Evolutionary conservation across 2,888 invertebrate species (phyloP).

Genomic region (Drosophila histrio): DNA sequence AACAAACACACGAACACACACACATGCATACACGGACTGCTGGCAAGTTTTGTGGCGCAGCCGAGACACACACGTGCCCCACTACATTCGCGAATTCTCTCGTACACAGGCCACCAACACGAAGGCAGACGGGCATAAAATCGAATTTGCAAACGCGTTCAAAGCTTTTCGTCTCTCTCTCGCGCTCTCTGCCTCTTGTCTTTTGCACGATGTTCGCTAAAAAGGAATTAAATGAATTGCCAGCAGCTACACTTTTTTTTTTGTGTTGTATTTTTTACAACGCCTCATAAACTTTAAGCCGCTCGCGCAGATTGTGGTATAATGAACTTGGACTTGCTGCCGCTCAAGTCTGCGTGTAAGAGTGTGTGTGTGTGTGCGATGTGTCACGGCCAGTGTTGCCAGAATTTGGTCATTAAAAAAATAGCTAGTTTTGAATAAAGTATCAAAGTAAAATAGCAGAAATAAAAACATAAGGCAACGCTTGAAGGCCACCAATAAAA

Average conservation of each 20-base stretch:
- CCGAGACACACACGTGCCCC: conserved; percentile 82
- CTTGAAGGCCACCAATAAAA: too few relatives aligned
- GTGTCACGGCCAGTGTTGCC: too few relatives aligned
- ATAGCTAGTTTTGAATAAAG: too few relatives aligned
- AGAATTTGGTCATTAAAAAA: too few relatives aligned
- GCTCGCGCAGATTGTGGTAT: conserved; percentile 63
- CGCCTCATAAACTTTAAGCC: conserved; percentile 71
- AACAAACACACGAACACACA: conserved; percentile 59
- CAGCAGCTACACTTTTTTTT: conserved; percentile 43
- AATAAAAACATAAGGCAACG: too few relatives aligned
- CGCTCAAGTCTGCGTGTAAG: conserved; percentile 27
- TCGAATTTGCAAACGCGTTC: conserved; percentile 68
- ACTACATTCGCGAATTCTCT: conserved; percentile 80
- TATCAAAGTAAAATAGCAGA: too few relatives aligned
- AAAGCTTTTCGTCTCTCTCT: conserved; percentile 46
- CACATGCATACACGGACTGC: conserved; percentile 45
- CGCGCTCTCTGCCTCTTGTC: conserved; percentile 27
- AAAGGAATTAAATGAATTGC: conserved; percentile 65
- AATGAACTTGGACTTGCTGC: conserved; percentile 68
- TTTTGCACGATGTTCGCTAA: conserved; percentile 47
- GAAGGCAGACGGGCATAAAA: conserved; percentile 40
- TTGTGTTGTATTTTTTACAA: conserved; percentile 58
- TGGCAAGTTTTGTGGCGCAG: conserved; percentile 49
- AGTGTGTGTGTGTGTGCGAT: conserved; percentile 23
- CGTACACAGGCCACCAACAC: conserved; percentile 37